A percentile compares a stretch with the other conserved stretches of the same genome.
Conservation (phyloP, 2,113 vertebrate genomes). For the Natator depressus region DNA sequence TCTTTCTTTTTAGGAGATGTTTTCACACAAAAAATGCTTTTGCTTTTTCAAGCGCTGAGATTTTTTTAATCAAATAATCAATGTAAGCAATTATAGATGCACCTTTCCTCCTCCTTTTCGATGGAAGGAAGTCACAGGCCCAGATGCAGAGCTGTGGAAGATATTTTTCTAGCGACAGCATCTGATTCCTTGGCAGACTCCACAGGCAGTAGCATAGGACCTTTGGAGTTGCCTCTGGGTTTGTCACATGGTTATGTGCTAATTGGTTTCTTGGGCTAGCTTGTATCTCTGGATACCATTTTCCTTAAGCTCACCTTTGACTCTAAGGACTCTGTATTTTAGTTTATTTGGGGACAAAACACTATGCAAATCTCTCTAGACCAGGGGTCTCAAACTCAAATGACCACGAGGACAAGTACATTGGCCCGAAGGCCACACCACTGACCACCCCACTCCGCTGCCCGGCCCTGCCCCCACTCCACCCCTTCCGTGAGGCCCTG, state of each 20-base stretch:
- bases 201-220: conserved; percentile 44
- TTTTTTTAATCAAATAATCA: neutral
- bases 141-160: conserved; percentile 60
- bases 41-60: neutral
- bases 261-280: conserved; percentile 61
- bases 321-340: neutral
- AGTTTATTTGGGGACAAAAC: neutral
- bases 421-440: too few species aligned
- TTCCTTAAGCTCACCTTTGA: conserved; percentile 30
- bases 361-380: neutral
- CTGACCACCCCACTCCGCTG: too few species aligned
- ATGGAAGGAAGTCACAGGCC: conserved; percentile 32
- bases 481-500: too few species aligned
- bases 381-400: too few species aligned
- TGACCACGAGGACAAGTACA: too few species aligned
- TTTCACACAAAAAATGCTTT: neutral
- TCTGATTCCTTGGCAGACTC: conserved; percentile 78
- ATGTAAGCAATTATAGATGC: neutral
- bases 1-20: neutral
- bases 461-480: too few species aligned
- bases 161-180: conserved; percentile 78
- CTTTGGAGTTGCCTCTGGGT: conserved; percentile 59
- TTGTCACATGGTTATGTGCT: conserved; percentile 64
- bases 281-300: conserved; percentile 49
- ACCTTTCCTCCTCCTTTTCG: conserved; percentile 38